Conservation (phyloP, 2,888 invertebrate species). For the Galeruca laticollis region DNA sequence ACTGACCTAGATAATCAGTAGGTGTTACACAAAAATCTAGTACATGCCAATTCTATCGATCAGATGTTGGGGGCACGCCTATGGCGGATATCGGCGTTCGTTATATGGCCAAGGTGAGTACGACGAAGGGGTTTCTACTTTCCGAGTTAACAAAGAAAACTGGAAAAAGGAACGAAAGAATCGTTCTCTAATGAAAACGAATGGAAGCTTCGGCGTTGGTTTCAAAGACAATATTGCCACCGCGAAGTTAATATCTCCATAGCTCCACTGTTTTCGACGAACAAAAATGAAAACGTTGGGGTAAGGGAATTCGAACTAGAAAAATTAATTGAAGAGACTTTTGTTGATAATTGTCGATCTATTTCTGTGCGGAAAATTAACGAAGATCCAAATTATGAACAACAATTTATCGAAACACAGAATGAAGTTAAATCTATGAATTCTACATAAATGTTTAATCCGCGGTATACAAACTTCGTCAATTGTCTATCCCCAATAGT, state of each 20-base stretch:
- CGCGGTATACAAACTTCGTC: not conserved
- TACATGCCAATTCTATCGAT: not conserved
- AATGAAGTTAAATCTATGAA: not conserved
- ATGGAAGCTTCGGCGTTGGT: constrained; percentile 54
- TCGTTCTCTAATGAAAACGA: constrained; percentile 60
- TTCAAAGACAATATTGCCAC: constrained; percentile 58
- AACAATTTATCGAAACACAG: too few relatives aligned
- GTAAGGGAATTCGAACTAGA: not conserved
- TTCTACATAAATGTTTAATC: not conserved
- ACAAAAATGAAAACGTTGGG: not conserved
- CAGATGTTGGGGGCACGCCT: constrained; percentile 22
- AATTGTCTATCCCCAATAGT: constrained; percentile 7
- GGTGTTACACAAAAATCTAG: not conserved
- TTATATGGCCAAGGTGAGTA: constrained; percentile 52
- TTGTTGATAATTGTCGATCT: not conserved
- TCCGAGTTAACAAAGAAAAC: constrained; percentile 49
- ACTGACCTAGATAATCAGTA: not conserved
- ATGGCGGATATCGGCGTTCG: constrained; percentile 38
- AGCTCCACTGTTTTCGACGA: constrained; percentile 36
- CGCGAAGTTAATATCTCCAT: constrained; percentile 52
- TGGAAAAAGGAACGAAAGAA: constrained; percentile 56
- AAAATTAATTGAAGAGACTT: constrained; percentile 10
- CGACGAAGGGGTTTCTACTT: constrained; percentile 50
- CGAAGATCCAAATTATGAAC: too few relatives aligned
- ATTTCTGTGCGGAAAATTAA: not conserved